Percentiles rank a stretch among this genome's conserved stretches.
phyloP scores from a whole-genome alignment of 2,888 invertebrate species.

The Alentia gelatinosa region DNA sequence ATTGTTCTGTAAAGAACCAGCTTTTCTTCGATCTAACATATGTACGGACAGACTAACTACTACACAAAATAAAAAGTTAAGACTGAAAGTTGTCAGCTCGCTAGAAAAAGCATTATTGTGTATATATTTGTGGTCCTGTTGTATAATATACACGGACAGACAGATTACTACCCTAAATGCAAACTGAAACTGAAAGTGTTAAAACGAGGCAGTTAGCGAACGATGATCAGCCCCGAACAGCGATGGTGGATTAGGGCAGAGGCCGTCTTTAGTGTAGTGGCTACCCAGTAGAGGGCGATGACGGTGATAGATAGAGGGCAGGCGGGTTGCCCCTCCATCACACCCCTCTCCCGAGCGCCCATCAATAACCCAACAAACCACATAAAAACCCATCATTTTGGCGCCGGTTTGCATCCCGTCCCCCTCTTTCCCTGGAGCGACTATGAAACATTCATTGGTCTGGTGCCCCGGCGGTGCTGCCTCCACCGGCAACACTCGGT shows the following conservation, averaged over 20 bases:
- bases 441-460: constrained; percentile 28
- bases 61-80: too few relatives aligned
- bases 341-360: background rate
- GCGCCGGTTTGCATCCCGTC: background rate
- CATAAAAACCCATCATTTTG: constrained; percentile 39
- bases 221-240: background rate
- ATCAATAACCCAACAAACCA: constrained; percentile 37
- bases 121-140: too few relatives aligned
- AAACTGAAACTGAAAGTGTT: background rate
- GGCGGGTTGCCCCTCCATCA: constrained; percentile 1
- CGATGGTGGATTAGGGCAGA: background rate
- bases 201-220: background rate
- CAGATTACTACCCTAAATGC: background rate
- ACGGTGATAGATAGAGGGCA: constrained; percentile 21
- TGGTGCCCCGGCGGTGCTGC: background rate
- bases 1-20: too few relatives aligned
- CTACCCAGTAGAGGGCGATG: background rate
- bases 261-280: background rate
- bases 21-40: too few relatives aligned
- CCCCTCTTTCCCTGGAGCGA: background rate
- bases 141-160: too few relatives aligned
- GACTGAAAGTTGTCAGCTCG: too few relatives aligned
- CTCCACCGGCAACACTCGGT: background rate
- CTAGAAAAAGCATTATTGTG: too few relatives aligned
- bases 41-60: too few relatives aligned